phyloP scores from a whole-genome alignment of 2,113 vertebrate species.

The Balaeniceps rex region DNA sequence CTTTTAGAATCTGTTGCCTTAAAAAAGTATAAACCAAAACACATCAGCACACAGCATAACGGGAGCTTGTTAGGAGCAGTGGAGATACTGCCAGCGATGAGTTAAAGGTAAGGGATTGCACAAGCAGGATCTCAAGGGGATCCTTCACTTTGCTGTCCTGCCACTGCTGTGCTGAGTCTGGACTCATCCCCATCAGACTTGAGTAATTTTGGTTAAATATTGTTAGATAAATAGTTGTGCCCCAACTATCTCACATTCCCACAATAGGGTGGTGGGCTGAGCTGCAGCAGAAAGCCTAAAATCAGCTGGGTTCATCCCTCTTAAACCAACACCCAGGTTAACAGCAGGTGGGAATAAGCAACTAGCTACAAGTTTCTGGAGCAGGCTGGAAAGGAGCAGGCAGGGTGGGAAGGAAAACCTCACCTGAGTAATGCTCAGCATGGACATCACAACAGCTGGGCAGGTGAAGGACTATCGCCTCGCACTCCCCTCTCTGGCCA shows the following conservation, averaged over 20 bases:
- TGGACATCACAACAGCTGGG: fast-evolving
- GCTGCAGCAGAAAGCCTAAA: not conserved
- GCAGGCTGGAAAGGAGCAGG: not conserved
- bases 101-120: not conserved
- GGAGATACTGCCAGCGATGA: not conserved
- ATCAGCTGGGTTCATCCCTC: not conserved
- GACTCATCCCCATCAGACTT: not conserved
- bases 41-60: not conserved
- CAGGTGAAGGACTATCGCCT: not conserved
- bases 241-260: not conserved
- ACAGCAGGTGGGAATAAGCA: not conserved
- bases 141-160: not conserved
- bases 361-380: not conserved
- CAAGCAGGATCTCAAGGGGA: not conserved
- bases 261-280: fast-evolving
- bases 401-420: not conserved
- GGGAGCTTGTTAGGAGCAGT: not conserved
- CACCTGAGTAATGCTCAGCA: not conserved
- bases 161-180: fast-evolving
- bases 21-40: not conserved
- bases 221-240: not conserved
- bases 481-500: too few species aligned
- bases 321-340: not conserved
- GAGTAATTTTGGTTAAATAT: not conserved
- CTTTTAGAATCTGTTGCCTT: not conserved